phyloP scores from a whole-genome alignment of 2,888 invertebrate species.

The Monochamus alternatus region DNA sequence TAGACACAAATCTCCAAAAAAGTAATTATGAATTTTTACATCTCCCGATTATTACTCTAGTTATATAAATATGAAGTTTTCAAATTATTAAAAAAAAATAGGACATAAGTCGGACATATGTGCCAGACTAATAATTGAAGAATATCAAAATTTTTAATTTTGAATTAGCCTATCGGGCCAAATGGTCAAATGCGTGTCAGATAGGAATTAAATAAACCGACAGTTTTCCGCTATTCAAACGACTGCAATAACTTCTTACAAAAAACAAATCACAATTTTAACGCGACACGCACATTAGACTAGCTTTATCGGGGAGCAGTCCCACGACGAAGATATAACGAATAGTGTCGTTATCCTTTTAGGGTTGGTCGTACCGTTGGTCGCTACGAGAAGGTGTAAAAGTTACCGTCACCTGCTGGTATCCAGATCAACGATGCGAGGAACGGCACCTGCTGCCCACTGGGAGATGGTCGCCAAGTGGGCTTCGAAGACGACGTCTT shows the following conservation, averaged over 20 bases:
- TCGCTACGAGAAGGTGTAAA: neutral
- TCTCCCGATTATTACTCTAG: too few relatives aligned
- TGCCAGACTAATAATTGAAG: too few relatives aligned
- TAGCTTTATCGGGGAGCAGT: neutral
- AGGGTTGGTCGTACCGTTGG: constrained; percentile 3
- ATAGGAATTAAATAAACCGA: neutral
- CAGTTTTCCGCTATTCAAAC: neutral
- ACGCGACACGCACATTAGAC: neutral
- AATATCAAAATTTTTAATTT: too few relatives aligned
- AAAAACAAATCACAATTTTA: neutral
- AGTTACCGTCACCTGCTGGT: constrained; percentile 8
- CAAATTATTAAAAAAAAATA: too few relatives aligned
- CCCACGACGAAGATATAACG: neutral
- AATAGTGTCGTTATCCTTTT: constrained; percentile 9
- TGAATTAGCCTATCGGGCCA: neutral
- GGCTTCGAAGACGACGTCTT: neutral
- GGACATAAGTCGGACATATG: too few relatives aligned
- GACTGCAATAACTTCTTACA: neutral
- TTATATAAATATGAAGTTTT: too few relatives aligned
- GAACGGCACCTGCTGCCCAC: constrained; percentile 35
- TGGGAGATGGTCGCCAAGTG: constrained; percentile 16
- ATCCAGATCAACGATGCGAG: constrained; percentile 24
- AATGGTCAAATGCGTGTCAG: neutral
- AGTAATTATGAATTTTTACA: too few relatives aligned
- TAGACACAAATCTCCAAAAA: too few relatives aligned